phyloP scores from a whole-genome alignment of 2,113 vertebrate genomes.

The Pteropus alecto region DNA sequence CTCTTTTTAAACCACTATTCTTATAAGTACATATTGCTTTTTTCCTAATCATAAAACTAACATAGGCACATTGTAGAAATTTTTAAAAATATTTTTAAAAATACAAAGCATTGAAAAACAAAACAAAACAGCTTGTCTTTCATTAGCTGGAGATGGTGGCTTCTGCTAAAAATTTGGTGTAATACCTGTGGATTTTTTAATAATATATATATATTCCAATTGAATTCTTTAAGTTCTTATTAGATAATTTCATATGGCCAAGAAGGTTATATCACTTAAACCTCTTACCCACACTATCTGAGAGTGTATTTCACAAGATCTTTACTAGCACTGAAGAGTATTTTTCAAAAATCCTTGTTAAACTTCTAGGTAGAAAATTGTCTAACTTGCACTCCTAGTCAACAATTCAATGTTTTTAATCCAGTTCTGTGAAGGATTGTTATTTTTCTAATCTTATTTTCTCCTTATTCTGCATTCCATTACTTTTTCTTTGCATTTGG shows the following conservation, averaged over 20 bases:
- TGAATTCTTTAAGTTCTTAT: not conserved
- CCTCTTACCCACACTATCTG: not conserved
- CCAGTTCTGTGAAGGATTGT: not conserved
- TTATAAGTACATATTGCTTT: not conserved
- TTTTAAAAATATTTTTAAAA: not conserved
- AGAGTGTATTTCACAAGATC: not conserved
- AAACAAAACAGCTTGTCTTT: not conserved
- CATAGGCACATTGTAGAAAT: not conserved
- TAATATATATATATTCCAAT: not conserved
- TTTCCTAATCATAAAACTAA: constrained; percentile 26
- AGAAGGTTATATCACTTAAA: not conserved
- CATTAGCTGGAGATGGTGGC: not conserved
- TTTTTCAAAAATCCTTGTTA: constrained; percentile 23
- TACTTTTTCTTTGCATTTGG: not conserved
- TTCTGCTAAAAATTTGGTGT: not conserved
- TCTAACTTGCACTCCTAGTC: not conserved
- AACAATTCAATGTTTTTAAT: not conserved
- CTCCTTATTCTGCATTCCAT: not conserved
- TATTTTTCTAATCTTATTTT: constrained; percentile 1
- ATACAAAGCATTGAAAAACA: not conserved
- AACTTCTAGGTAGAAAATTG: not conserved
- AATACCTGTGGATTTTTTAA: not conserved
- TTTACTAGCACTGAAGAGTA: constrained; percentile 2
- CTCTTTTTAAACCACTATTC: not conserved
- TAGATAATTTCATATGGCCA: not conserved